Conservation (phyloP, 2,888 invertebrate species). For the Acrobasis consociella region DNA sequence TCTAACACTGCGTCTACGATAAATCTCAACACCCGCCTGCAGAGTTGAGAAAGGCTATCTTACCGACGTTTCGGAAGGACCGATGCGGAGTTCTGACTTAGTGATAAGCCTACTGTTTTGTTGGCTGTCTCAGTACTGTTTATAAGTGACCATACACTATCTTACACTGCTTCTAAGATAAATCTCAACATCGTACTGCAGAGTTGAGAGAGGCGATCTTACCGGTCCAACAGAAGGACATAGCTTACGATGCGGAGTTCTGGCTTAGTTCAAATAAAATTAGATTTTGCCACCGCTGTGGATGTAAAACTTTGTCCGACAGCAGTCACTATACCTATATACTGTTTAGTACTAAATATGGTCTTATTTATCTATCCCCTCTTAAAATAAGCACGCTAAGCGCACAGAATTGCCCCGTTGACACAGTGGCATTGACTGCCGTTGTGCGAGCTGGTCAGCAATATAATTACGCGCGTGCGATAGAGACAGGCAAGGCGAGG, state of each 20-base stretch:
- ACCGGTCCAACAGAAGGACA: conserved; percentile 79
- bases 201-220: conserved; percentile 88
- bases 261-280: conserved; percentile 88
- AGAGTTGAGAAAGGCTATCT: conserved; percentile 87
- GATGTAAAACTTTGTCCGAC: no score
- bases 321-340: no score
- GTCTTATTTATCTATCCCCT: no score
- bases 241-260: conserved; percentile 79
- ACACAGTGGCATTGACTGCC: no score
- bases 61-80: conserved; percentile 81
- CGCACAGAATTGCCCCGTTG: no score
- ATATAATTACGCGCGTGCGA: no score
- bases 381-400: no score
- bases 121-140: conserved; percentile 88
- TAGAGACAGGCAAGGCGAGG: no score
- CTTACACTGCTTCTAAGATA: background rate
- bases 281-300: no score
- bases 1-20: background rate
- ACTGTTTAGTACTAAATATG: no score
- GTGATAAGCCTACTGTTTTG: conserved; percentile 85
- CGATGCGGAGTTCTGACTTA: conserved; percentile 87
- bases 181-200: conserved; percentile 39
- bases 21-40: conserved; percentile 38
- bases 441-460: no score
- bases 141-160: conserved; percentile 69